These are phyloP conservation scores for Nasonia oneida DNA, from an alignment of 2,888 invertebrate species.

Conservation along the genomic window DNA sequence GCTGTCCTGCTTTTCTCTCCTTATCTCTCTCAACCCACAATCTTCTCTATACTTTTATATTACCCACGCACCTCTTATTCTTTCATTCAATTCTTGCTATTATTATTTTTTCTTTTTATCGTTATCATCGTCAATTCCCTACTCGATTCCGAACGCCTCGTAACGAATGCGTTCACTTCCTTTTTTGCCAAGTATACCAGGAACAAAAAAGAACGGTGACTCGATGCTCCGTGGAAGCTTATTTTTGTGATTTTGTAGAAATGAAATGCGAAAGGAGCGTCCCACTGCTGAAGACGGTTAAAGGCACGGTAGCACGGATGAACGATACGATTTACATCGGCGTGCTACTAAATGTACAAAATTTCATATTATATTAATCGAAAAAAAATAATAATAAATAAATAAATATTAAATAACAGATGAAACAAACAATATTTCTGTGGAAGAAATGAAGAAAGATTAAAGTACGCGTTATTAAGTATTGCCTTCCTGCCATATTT, in stretches of 20 bases:
- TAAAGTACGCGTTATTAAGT: slow-evolving; percentile 78
- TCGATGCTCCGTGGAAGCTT: slow-evolving; percentile 64
- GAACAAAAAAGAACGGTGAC: slow-evolving; percentile 57
- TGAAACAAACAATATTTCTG: slow-evolving; percentile 54
- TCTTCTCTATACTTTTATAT: not conserved
- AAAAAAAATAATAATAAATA: slow-evolving; percentile 41
- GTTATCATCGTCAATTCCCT: not conserved
- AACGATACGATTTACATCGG: slow-evolving; percentile 45
- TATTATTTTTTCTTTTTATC: not conserved
- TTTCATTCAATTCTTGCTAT: not conserved
- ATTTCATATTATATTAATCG: slow-evolving; percentile 66
- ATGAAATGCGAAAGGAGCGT: slow-evolving; percentile 56
- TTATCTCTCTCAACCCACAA: slow-evolving; percentile 5
- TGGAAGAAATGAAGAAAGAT: slow-evolving; percentile 56
- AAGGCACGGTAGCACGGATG: slow-evolving; percentile 55
- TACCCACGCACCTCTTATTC: not conserved
- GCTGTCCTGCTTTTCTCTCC: slow-evolving; percentile 27
- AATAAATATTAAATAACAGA: slow-evolving; percentile 34
- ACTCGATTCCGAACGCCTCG: slow-evolving; percentile 48
- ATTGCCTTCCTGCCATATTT: slow-evolving; percentile 85
- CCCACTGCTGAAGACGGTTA: slow-evolving; percentile 56
- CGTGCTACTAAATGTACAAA: slow-evolving; percentile 68
- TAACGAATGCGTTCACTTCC: slow-evolving; percentile 55
- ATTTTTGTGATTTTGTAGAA: slow-evolving; percentile 65
- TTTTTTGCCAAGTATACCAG: slow-evolving; percentile 48